Evolutionary conservation across 2,888 invertebrate genomes (phyloP), one percentile per base, ranked within the genome.

Genomic region (Empis stercorea): DNA sequence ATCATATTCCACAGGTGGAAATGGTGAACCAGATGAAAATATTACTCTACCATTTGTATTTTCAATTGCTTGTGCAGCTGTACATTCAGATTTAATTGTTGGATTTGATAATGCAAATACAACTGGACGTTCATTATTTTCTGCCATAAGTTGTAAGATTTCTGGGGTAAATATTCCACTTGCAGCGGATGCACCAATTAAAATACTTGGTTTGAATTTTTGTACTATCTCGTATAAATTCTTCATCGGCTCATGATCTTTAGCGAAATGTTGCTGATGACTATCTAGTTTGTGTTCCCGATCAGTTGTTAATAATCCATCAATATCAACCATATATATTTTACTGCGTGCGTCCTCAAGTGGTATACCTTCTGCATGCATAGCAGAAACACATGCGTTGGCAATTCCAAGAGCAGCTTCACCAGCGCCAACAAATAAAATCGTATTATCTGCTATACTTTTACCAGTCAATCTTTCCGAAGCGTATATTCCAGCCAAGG

Each of bases 71-170:
- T 86, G 83, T 60, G 95, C 87, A 4, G 99, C 96, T 1, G 97
- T 97, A 65, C 99, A 99, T 71, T 99, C 99, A 1, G 99, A 94
- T 74, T 91, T 92, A 68, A 82, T 84, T 1, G 99, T 99, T 6
- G 99, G 99, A 73, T 99, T 99, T 56, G 96, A 96, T 38, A 99
- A 76, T 10, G 99, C 97, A 65, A 99, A 97, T 54, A 99, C 84
- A 55, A 99, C 79, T 0, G 99, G 99, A 45, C 85, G 76, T 4
- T 92, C 83, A 56, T 92, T 91, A 63, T 84, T 83, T 48, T 73
- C 67, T 0, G 82, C 89, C 96, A 99, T 95, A 56, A 81, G 80
- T 59, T 79, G 72, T 44, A 99, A 70, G 43, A 99, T 81, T 54
- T 83, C 82, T 9, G 86, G 78, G 0, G 88, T 94, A 66, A 99